phyloP scores from a whole-genome alignment of 2,797 vertebrate species.

The Schizopygopsis malacanthus region DNA sequence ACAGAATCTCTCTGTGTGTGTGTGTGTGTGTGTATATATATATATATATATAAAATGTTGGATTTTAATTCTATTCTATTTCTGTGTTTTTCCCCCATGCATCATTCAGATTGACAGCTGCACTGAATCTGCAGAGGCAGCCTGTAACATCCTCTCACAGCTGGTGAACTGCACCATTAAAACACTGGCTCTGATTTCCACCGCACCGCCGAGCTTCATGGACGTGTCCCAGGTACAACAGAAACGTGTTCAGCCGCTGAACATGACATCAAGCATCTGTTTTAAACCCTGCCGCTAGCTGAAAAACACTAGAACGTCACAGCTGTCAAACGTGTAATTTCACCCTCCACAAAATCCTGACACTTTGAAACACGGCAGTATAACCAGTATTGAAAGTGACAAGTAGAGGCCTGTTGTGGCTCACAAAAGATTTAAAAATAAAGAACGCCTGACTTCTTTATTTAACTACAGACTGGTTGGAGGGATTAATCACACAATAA shows the following conservation, averaged over 20 bases:
- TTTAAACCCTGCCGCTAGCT: background rate
- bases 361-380: background rate
- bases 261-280: background rate
- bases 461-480: background rate
- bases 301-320: background rate
- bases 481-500: background rate
- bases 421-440: slow-evolving; percentile 15
- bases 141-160: slow-evolving; percentile 89
- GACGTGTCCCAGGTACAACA: slow-evolving; percentile 84
- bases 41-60: no score
- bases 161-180: slow-evolving; percentile 90
- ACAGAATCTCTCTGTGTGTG: slow-evolving; percentile 84
- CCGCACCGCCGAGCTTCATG: slow-evolving; percentile 90
- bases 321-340: slow-evolving; percentile 1
- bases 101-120: slow-evolving; percentile 85
- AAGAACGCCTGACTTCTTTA: background rate
- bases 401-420: background rate
- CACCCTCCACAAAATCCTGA: slow-evolving; percentile 5
- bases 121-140: slow-evolving; percentile 88
- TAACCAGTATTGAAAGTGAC: slow-evolving; percentile 4
- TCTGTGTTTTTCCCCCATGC: no score
- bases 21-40: no score
- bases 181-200: slow-evolving; percentile 89
- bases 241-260: background rate
- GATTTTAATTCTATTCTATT: no score